Conservation (phyloP, 1,140 invertebrate genomes). For the Adoxophyes honmai region DNA sequence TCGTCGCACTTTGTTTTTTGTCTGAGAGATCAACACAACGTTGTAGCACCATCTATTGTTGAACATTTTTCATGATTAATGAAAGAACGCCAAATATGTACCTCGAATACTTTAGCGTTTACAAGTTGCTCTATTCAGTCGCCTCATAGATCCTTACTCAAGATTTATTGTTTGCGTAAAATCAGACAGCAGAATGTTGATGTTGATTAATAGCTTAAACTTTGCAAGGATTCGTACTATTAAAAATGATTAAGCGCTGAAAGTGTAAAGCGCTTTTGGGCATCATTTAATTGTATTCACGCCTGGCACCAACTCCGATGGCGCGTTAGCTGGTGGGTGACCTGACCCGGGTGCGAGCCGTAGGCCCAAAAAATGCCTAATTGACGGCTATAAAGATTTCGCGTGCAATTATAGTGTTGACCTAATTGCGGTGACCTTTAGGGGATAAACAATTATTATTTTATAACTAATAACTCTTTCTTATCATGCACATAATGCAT, state of each 20-base stretch:
- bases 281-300: not conserved
- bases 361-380: not conserved
- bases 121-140: not conserved
- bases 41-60: no score
- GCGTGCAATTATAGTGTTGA: not conserved
- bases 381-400: conserved; percentile 6
- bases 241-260: conserved; percentile 2
- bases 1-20: no score
- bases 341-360: not conserved
- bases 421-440: not conserved
- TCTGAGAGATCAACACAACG: no score
- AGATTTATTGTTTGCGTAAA: not conserved
- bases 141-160: not conserved
- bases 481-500: no score
- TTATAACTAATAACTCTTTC: no score
- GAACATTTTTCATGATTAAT: no score
- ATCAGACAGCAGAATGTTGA: not conserved
- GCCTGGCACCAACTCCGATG: not conserved
- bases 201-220: conserved; percentile 10
- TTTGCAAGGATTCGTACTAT: not conserved
- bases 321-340: not conserved
- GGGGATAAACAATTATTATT: no score
- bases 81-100: not conserved
- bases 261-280: conserved; percentile 6
- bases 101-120: not conserved